Conservation (phyloP, 2,113 vertebrate genomes). For the Amblyopsis rosae region DNA sequence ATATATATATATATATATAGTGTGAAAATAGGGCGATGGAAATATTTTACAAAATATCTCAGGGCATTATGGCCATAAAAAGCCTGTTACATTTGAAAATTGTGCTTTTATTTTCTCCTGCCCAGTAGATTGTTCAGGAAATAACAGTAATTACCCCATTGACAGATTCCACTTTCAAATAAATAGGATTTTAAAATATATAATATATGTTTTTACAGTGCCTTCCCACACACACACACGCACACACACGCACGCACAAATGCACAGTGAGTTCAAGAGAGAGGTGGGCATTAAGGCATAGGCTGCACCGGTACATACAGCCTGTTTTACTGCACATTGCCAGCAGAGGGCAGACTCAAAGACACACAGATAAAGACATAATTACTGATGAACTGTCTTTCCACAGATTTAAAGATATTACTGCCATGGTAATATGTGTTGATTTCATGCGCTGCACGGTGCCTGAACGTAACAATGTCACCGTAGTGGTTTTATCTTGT, state of each 20-base stretch:
- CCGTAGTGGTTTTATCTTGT: neutral
- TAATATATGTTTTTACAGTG: neutral
- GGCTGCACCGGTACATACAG: slow-evolving; percentile 87
- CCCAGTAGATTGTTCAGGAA: too few relatives aligned
- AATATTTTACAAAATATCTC: too few relatives aligned
- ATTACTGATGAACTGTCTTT: slow-evolving; percentile 47
- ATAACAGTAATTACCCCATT: too few relatives aligned
- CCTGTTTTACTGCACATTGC: slow-evolving; percentile 86
- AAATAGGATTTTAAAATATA: too few relatives aligned
- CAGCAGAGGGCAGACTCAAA: slow-evolving; percentile 38
- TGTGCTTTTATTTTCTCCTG: too few relatives aligned
- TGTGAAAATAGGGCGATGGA: too few relatives aligned
- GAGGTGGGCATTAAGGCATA: slow-evolving; percentile 96
- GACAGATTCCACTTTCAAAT: too few relatives aligned
- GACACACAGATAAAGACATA: slow-evolving; percentile 19
- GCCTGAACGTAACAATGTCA: neutral
- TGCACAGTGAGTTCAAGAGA: slow-evolving; percentile 93
- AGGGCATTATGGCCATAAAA: too few relatives aligned
- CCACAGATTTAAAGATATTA: slow-evolving; percentile 35
- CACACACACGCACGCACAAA: slow-evolving; percentile 77
- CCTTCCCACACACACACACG: neutral
- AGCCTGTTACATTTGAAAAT: too few relatives aligned
- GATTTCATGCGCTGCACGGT: neutral
- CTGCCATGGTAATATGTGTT: neutral
- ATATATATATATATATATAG: too few relatives aligned